phyloP scores from a whole-genome alignment of 2,888 invertebrate species.

The Volucella inanis region DNA sequence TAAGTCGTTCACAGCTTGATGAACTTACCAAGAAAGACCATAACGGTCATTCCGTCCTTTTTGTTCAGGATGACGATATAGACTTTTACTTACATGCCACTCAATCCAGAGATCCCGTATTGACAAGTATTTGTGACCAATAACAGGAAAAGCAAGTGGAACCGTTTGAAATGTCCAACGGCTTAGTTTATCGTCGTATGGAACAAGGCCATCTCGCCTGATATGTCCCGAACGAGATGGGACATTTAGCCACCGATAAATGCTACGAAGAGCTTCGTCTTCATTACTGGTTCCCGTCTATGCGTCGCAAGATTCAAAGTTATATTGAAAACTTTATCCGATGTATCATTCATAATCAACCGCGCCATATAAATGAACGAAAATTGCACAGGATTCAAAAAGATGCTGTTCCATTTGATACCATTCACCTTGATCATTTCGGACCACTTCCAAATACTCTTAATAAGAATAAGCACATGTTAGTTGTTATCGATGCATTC shows the following conservation, averaged over 20 bases:
- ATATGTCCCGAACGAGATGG: slow-evolving; percentile 28
- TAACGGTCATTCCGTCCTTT: not conserved
- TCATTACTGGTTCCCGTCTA: slow-evolving; percentile 33
- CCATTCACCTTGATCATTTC: slow-evolving; percentile 81
- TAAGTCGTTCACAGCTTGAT: slow-evolving; percentile 70
- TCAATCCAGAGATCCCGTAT: slow-evolving; percentile 24
- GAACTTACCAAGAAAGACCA: not conserved
- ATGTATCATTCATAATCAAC: slow-evolving; percentile 34
- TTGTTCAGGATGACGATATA: slow-evolving; percentile 43
- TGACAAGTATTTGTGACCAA: slow-evolving; percentile 4
- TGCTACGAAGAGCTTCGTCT: slow-evolving; percentile 15
- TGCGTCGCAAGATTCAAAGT: slow-evolving; percentile 17
- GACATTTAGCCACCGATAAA: slow-evolving; percentile 12
- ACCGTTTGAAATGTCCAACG: slow-evolving; percentile 33
- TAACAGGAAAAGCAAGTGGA: slow-evolving; percentile 7
- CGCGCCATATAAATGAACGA: slow-evolving; percentile 72
- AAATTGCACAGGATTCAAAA: slow-evolving; percentile 48
- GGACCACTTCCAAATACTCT: slow-evolving; percentile 69
- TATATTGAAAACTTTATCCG: slow-evolving; percentile 32
- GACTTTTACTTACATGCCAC: slow-evolving; percentile 47
- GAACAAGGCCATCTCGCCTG: slow-evolving; percentile 18
- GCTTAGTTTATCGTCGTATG: slow-evolving; percentile 38
- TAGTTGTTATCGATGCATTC: slow-evolving; percentile 48
- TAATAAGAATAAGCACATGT: slow-evolving; percentile 40
- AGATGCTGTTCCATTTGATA: slow-evolving; percentile 35